Evolutionary conservation across 2,797 vertebrate genomes (phyloP).

Genomic region (Labeo calbasu): DNA sequence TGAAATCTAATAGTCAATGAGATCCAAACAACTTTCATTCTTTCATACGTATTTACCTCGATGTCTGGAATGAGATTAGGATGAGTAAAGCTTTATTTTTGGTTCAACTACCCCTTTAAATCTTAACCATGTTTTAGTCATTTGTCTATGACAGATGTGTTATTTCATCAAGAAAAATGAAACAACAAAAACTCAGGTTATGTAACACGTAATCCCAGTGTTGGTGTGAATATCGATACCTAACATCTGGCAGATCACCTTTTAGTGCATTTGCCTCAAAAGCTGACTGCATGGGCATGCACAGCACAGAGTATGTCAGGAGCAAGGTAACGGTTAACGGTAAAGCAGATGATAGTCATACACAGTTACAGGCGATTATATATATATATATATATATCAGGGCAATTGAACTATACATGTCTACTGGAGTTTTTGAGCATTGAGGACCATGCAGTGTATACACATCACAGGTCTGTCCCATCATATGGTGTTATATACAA

Average conservation of each 20-base stretch:
- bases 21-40: background rate
- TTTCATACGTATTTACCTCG: background rate
- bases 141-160: background rate
- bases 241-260: constrained; percentile 1
- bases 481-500: constrained; percentile 43
- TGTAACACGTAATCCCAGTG: background rate
- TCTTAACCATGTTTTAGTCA: background rate
- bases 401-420: constrained; percentile 38
- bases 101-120: background rate
- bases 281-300: constrained; percentile 10
- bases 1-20: too few relatives aligned
- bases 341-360: constrained; percentile 34
- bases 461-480: constrained; percentile 40
- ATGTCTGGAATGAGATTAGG: background rate
- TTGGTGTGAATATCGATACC: background rate
- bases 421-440: constrained; percentile 50
- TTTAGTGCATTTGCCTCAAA: constrained; percentile 29
- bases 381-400: constrained; percentile 49
- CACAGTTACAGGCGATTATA: constrained; percentile 27
- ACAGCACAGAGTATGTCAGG: constrained; percentile 1
- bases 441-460: constrained; percentile 54
- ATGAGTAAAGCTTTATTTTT: background rate
- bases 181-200: background rate
- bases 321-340: background rate
- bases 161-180: background rate